Evolutionary conservation across 2,113 vertebrate genomes (phyloP).

Genomic region (Chionomys nivalis): DNA sequence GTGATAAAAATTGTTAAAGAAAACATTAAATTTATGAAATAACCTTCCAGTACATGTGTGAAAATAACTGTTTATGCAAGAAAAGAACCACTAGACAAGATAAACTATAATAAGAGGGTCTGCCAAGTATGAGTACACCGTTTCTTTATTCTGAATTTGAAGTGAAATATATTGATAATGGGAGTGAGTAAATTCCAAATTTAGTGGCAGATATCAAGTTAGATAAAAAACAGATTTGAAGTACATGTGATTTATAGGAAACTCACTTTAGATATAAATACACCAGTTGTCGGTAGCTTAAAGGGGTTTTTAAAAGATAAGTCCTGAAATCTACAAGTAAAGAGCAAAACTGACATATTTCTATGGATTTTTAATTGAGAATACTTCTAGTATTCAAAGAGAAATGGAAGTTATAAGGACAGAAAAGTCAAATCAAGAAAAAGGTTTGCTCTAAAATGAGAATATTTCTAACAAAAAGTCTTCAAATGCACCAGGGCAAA

Average conservation of each 20-base stretch:
- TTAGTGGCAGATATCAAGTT: too few species aligned
- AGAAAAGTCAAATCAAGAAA: neutral
- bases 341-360: neutral
- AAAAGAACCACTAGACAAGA: too few species aligned
- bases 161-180: too few species aligned
- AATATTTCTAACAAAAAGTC: neutral
- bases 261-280: neutral
- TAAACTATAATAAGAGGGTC: too few species aligned
- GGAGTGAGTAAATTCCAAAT: too few species aligned
- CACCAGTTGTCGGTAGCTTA: neutral
- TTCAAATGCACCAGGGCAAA: neutral
- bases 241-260: neutral
- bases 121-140: too few species aligned
- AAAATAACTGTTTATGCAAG: too few species aligned
- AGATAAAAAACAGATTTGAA: neutral
- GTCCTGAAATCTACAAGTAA: neutral
- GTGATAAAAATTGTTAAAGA: too few species aligned
- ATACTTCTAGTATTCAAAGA: neutral
- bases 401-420: neutral
- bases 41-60: too few species aligned
- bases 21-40: too few species aligned
- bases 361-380: neutral
- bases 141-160: too few species aligned
- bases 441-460: neutral
- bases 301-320: neutral